These are phyloP conservation scores for Himalopsyche anomala DNA, from an alignment of 2,888 invertebrate genomes.

Conservation along the genomic window DNA sequence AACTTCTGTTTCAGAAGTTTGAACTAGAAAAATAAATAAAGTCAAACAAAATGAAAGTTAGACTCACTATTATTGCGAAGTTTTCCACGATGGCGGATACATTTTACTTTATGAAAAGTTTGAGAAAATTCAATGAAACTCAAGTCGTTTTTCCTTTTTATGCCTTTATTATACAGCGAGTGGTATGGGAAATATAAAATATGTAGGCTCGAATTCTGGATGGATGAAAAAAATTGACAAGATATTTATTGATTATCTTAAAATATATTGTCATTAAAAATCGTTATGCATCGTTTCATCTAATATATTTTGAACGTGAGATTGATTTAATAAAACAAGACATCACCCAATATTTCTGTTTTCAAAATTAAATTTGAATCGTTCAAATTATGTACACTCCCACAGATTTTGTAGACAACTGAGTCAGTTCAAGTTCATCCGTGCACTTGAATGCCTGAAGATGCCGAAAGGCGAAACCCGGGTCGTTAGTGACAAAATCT, in stretches of 20 bases:
- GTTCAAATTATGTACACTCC: too few species aligned
- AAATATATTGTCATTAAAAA: too few species aligned
- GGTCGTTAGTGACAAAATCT: too few species aligned
- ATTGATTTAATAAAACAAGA: too few species aligned
- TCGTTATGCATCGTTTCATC: too few species aligned
- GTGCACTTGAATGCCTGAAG: too few species aligned
- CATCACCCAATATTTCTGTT: too few species aligned
- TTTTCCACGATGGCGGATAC: slow-evolving; percentile 3
- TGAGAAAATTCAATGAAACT: not conserved
- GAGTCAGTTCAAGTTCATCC: too few species aligned
- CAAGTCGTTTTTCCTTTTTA: slow-evolving; percentile 6
- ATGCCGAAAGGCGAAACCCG: too few species aligned
- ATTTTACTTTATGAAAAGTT: slow-evolving; percentile 14
- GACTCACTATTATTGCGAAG: not conserved
- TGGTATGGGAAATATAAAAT: not conserved
- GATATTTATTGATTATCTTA: not conserved
- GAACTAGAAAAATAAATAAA: slow-evolving; percentile 16
- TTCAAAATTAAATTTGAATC: too few species aligned
- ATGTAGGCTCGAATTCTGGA: not conserved
- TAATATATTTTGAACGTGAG: too few species aligned
- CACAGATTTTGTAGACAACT: too few species aligned
- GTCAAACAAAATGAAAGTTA: slow-evolving; percentile 21
- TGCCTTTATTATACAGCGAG: not conserved
- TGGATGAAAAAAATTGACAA: not conserved
- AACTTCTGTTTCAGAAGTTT: slow-evolving; percentile 16